A percentile compares a stretch with the other conserved stretches of the same genome.
These are phyloP conservation scores for Cyrtonyx montezumae DNA, from an alignment of 2,113 vertebrate genomes.

Conservation along the genomic window DNA sequence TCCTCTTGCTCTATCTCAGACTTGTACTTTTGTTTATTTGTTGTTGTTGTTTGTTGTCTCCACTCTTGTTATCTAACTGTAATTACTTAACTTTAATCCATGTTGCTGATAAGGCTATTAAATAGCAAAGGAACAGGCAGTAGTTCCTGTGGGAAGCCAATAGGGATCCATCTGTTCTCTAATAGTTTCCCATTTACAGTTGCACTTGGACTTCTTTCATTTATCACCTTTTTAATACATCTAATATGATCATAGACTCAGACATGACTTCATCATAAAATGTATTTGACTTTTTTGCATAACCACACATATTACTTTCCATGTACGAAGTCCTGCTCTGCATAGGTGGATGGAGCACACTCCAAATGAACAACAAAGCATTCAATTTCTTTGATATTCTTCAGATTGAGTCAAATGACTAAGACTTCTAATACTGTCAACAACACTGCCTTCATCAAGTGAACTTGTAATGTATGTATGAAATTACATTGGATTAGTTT, in stretches of 20 bases:
- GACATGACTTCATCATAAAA: neutral
- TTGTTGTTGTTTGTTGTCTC: neutral
- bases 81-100: neutral
- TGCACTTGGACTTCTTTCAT: neutral
- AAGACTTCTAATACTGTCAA: neutral
- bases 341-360: neutral
- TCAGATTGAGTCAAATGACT: neutral
- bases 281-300: neutral
- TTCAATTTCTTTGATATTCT: neutral
- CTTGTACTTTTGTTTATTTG: neutral
- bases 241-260: neutral
- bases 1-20: neutral
- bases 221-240: neutral
- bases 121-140: neutral
- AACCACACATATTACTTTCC: neutral
- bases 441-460: neutral
- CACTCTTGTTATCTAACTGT: neutral
- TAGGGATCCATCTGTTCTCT: neutral
- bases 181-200: neutral
- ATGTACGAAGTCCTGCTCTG: neutral
- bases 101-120: neutral
- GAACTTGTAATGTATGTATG: conserved; percentile 18
- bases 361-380: neutral
- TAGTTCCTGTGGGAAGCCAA: neutral
- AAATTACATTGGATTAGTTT: neutral